A percentile compares a stretch with the other conserved stretches of the same genome.
phyloP scores from a whole-genome alignment of 1,140 invertebrate species.

The Holcopasites calliopsidis region DNA sequence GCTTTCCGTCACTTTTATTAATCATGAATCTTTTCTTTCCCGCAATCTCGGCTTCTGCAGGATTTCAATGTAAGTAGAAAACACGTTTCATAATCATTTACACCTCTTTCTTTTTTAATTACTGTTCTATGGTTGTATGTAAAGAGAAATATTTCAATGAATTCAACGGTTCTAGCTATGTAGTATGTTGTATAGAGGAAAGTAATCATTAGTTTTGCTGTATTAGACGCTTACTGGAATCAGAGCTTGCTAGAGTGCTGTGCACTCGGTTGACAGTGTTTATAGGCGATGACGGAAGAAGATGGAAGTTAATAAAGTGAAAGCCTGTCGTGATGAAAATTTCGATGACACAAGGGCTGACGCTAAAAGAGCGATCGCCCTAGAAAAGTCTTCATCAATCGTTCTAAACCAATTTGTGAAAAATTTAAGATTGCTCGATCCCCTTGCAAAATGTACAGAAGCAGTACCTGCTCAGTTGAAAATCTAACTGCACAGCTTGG shows the following conservation, averaged over 20 bases:
- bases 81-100: conserved; percentile 5
- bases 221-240: not conserved
- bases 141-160: not conserved
- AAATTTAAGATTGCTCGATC: not conserved
- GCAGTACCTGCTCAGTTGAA: too few relatives aligned
- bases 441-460: too few relatives aligned
- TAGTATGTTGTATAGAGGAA: not conserved
- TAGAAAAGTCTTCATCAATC: not conserved
- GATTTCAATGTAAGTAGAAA: conserved; percentile 73
- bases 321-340: not conserved
- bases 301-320: conserved; percentile 13
- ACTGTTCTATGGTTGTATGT: not conserved
- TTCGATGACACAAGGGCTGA: not conserved
- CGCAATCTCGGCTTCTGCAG: conserved; percentile 65
- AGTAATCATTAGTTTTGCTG: not conserved
- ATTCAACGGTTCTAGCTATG: too few relatives aligned
- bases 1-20: conserved; percentile 27
- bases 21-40: conserved; percentile 51
- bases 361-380: not conserved
- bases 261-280: conserved; percentile 16
- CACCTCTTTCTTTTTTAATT: not conserved
- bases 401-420: not conserved
- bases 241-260: conserved; percentile 6
- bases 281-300: conserved; percentile 16
- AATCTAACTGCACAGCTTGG: too few relatives aligned